Conservation (phyloP, 2,113 vertebrate genomes). For the Loxodonta africana region DNA sequence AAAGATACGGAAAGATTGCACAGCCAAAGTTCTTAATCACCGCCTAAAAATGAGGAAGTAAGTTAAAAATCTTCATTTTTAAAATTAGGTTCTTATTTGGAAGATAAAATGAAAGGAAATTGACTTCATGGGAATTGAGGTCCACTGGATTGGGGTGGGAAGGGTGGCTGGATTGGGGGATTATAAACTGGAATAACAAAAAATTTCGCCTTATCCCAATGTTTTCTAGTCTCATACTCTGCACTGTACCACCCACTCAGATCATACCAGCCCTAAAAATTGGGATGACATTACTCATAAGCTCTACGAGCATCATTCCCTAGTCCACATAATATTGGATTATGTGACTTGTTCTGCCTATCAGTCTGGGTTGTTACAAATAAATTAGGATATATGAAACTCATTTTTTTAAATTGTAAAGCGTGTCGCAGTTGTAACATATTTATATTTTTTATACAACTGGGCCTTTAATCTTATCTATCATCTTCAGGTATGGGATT, state of each 20-base stretch:
- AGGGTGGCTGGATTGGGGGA: neutral
- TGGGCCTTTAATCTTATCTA: neutral
- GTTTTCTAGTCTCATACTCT: neutral
- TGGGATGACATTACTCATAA: neutral
- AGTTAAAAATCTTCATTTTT: slow-evolving; percentile 15
- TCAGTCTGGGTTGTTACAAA: neutral
- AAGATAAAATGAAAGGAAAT: slow-evolving; percentile 3
- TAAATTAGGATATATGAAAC: neutral
- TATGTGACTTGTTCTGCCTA: neutral
- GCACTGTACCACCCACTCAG: neutral
- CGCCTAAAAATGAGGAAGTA: neutral
- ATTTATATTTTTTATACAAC: slow-evolving; percentile 4
- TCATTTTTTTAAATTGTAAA: slow-evolving; percentile 28
- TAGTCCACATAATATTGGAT: slow-evolving; percentile 2
- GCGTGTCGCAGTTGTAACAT: neutral
- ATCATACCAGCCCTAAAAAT: neutral
- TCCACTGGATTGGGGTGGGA: neutral
- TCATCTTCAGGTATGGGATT: slow-evolving; percentile 15
- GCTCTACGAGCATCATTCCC: slow-evolving; percentile 8
- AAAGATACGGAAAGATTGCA: slow-evolving; percentile 20
- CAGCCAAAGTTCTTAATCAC: slow-evolving; percentile 9
- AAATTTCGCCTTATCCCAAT: neutral
- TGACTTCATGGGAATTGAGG: neutral
- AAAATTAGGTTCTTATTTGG: slow-evolving; percentile 9
- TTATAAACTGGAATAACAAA: slow-evolving; percentile 32